Base-by-base conservation (phyloP, 2,797 vertebrate species). In the Gambusia yucatana region DNA sequence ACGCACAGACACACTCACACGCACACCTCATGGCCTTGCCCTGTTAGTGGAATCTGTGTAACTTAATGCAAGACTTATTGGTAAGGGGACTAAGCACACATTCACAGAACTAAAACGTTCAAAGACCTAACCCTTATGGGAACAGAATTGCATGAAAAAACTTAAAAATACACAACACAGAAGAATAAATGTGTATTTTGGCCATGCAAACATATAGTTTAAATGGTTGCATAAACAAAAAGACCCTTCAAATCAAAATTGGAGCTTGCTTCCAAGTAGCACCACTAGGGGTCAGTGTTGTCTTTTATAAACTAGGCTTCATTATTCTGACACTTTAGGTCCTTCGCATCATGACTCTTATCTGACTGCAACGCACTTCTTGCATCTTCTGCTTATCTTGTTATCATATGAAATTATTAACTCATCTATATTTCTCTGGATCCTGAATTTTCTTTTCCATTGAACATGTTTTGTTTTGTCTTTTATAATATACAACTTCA, bases 241-340 rank as follows among this genome's bases (percentile, higher is more conserved):
- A 36, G 74, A 71, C 71, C 55, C 76, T 84, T 82, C 70, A 87
- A 73, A 87, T 79, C 9, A n/a, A 13, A 39, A 43, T 50, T 71
- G 44, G 52, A 47, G 50, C 30, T 47, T 74, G 25, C 73, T 84
- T 25, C 72, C 65, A 1, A 46, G 6, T 75, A 20, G 1, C 2
- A 77, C 71, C 95, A 90, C 93, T 93, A 94, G 95, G 93, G 94
- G 95, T 93, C 94, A 94, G 94, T 95, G 90, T 95, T 94, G 95
- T 76, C 88, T 87, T 87, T 87, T 77, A 81, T 36, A 93, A 92
- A 78, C 43, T 69, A 70, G 55, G 13, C 6, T 13, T 25, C 16
- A 43, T 39, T 3, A 76, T 71, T 73, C 80, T 73, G 79, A 47
- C 41, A 28, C 75, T 75, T 44, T 43, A 17, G 48, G 80, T 77